These are phyloP conservation scores for Liasis olivaceus DNA, from an alignment of 2,797 vertebrate species.

Conservation along the genomic window DNA sequence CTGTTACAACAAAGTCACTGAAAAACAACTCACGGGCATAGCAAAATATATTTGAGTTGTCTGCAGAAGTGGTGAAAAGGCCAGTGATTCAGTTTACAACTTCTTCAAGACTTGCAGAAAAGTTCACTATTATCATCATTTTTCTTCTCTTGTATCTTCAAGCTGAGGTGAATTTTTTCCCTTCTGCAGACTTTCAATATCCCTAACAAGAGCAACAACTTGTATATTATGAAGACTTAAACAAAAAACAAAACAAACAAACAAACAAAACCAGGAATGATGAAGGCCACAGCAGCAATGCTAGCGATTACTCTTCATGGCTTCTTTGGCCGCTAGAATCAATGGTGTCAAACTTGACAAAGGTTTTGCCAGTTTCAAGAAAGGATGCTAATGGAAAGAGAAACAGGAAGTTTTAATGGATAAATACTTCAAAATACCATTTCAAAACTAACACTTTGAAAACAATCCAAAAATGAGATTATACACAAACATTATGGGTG, in stretches of 20 bases:
- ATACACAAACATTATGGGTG: neutral
- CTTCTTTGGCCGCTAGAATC: conserved; percentile 98
- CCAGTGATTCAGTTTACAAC: conserved; percentile 67
- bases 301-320: conserved; percentile 98
- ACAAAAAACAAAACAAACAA: conserved; percentile 57
- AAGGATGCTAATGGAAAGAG: conserved; percentile 85
- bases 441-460: neutral
- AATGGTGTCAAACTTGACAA: conserved; percentile 97
- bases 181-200: conserved; percentile 60
- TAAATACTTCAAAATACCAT: neutral
- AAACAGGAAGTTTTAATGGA: conserved; percentile 38
- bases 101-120: conserved; percentile 67
- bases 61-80: conserved; percentile 49
- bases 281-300: conserved; percentile 54
- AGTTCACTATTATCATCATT: conserved; percentile 56
- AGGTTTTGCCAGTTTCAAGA: conserved; percentile 98
- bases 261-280: conserved; percentile 34
- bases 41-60: conserved; percentile 62
- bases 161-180: conserved; percentile 58
- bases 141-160: conserved; percentile 63
- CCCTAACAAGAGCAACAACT: conserved; percentile 65
- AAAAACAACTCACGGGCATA: conserved; percentile 58
- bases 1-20: conserved; percentile 65
- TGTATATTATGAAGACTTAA: conserved; percentile 78
- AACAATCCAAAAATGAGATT: neutral